Conservation (phyloP, 2,888 invertebrate species). For the Bellardia pandia region DNA sequence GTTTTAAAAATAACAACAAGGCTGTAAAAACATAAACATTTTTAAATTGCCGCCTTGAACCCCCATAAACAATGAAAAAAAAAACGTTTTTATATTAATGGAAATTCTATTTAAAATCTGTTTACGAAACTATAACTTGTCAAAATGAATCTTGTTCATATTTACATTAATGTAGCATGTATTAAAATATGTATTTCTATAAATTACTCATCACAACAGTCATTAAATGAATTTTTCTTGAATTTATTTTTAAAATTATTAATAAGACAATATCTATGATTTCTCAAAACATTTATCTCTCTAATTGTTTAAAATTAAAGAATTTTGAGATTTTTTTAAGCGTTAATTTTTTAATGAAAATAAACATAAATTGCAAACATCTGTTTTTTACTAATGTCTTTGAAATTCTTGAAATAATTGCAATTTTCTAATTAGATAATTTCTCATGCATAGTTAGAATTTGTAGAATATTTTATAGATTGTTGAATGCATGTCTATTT, state of each 20-base stretch:
- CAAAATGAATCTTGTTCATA: too few species aligned
- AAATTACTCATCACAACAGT: not conserved
- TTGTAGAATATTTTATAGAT: not conserved
- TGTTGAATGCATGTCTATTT: not conserved
- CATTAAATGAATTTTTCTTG: slow-evolving; percentile 14
- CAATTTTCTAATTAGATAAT: slow-evolving; percentile 27
- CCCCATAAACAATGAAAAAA: too few species aligned
- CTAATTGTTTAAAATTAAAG: slow-evolving; percentile 25
- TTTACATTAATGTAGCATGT: too few species aligned
- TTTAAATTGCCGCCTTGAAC: too few species aligned
- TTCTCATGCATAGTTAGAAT: slow-evolving; percentile 2
- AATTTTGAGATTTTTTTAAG: not conserved
- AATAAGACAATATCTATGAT: slow-evolving; percentile 61
- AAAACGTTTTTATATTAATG: too few species aligned
- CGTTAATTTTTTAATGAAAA: slow-evolving; percentile 3
- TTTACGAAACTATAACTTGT: too few species aligned
- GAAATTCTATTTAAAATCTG: too few species aligned
- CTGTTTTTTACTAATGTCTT: slow-evolving; percentile 68
- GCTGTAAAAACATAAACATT: too few species aligned
- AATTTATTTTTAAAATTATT: slow-evolving; percentile 46
- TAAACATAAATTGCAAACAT: slow-evolving; percentile 55
- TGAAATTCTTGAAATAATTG: slow-evolving; percentile 66
- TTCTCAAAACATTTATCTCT: slow-evolving; percentile 27
- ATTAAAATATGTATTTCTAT: not conserved
- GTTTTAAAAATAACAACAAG: too few species aligned